phyloP scores from a whole-genome alignment of 2,797 vertebrate species.

The Pangasius krempfi region DNA sequence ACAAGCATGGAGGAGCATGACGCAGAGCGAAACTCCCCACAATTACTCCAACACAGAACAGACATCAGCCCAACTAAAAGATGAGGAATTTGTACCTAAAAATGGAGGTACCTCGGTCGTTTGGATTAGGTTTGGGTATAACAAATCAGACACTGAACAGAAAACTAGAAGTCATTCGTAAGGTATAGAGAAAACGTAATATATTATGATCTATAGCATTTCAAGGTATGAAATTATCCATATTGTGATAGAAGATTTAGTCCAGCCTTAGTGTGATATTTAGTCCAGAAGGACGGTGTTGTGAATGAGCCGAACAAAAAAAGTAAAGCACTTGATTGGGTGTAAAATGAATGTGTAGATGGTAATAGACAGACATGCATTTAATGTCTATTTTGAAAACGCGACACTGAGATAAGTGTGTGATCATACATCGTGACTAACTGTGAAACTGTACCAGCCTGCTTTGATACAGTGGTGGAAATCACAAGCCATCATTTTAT shows the following conservation, averaged over 20 bases:
- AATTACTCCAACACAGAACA: not conserved
- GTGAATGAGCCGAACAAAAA: not conserved
- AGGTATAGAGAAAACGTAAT: not conserved
- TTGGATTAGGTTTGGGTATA: not conserved
- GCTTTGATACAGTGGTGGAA: not conserved
- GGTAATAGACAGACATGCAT: not conserved
- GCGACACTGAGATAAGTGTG: not conserved
- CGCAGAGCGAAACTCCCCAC: not conserved
- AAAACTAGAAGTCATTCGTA: not conserved
- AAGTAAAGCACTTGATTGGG: not conserved
- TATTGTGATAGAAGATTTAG: not conserved
- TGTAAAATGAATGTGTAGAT: not conserved
- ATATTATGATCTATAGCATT: too few species aligned
- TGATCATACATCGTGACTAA: not conserved
- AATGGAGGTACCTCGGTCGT: not conserved
- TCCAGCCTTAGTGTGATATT: not conserved
- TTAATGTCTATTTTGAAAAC: not conserved
- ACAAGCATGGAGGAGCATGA: not conserved
- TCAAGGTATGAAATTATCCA: not conserved
- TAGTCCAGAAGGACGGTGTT: too few species aligned
- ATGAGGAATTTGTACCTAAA: not conserved
- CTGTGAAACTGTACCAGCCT: not conserved
- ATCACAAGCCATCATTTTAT: not conserved
- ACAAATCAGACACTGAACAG: not conserved
- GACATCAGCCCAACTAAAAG: not conserved